Percentiles rank a stretch among this genome's conserved stretches.
These are phyloP conservation scores for Salmo trutta DNA, from an alignment of 2,797 vertebrate species.

Conservation along the genomic window DNA sequence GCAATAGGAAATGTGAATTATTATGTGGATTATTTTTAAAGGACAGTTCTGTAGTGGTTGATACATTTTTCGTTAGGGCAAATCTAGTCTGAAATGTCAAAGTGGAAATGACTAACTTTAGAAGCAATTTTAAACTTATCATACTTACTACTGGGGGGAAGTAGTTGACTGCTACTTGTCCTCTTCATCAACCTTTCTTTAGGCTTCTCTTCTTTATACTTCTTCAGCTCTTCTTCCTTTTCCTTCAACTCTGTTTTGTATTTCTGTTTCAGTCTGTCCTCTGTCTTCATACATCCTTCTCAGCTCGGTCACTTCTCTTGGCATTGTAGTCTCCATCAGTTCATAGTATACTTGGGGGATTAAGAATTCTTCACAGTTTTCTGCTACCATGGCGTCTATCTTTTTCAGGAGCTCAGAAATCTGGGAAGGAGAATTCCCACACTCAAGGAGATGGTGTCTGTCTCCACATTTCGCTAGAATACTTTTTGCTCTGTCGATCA, in stretches of 20 bases:
- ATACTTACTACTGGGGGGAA: not conserved
- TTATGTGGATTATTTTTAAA: no score
- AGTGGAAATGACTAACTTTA: no score
- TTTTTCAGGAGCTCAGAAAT: not conserved
- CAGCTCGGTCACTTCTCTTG: not conserved
- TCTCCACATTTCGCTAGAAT: slow-evolving; percentile 3
- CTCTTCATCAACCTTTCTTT: not conserved
- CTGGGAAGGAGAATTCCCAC: not conserved
- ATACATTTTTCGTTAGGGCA: no score
- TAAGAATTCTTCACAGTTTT: not conserved
- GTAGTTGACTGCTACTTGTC: not conserved
- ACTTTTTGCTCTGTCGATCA: not conserved
- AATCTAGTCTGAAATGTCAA: no score
- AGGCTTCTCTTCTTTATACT: not conserved
- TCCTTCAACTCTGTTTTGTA: not conserved
- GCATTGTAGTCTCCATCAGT: not conserved
- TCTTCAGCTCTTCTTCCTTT: not conserved
- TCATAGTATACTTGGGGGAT: slow-evolving; percentile 41
- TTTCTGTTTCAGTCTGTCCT: not conserved
- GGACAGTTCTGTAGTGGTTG: no score
- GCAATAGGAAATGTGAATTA: no score
- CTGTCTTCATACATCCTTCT: not conserved
- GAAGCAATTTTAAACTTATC: not conserved
- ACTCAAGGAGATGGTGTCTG: not conserved
- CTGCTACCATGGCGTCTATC: not conserved